A percentile compares a stretch with the other conserved stretches of the same genome.
Conservation (phyloP, 2,797 vertebrate genomes). For the Enteromius viviparus region DNA sequence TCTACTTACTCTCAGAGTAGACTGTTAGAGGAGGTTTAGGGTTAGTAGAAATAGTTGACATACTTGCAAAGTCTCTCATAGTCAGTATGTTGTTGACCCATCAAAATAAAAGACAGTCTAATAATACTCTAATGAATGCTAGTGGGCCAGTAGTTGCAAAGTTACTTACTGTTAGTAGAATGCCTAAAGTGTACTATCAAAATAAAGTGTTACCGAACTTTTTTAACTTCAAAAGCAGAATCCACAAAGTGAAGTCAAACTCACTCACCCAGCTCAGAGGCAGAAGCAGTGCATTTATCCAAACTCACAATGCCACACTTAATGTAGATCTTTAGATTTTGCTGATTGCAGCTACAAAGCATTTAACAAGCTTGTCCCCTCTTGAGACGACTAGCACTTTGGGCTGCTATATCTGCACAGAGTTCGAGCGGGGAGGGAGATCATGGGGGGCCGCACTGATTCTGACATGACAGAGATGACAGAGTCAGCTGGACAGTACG, state of each 20-base stretch:
- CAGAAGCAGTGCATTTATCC: slow-evolving; percentile 10
- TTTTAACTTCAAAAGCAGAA: not conserved
- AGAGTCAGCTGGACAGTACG: slow-evolving; percentile 64
- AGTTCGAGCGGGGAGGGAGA: slow-evolving; percentile 10
- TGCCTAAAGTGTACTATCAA: too few species aligned
- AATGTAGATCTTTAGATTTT: slow-evolving; percentile 6
- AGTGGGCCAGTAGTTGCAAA: too few species aligned
- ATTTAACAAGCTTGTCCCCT: slow-evolving; percentile 19
- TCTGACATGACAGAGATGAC: slow-evolving; percentile 55
- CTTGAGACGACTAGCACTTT: slow-evolving; percentile 45
- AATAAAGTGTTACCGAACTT: not conserved
- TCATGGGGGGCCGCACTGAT: slow-evolving; percentile 28
- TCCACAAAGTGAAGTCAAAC: not conserved
- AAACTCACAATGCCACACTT: not conserved
- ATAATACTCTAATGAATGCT: too few species aligned
- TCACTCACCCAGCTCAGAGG: slow-evolving; percentile 48
- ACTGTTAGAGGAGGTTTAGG: too few species aligned
- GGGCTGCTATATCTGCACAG: slow-evolving; percentile 50
- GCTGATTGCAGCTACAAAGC: slow-evolving; percentile 7
- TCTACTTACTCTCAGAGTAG: too few species aligned
- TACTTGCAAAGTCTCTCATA: too few species aligned
- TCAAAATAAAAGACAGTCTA: too few species aligned
- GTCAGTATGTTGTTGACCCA: too few species aligned
- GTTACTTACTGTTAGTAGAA: too few species aligned
- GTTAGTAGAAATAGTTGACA: too few species aligned